These are phyloP conservation scores for Adelognathus sp. DNA, from an alignment of 2,888 invertebrate genomes.

Conservation along the genomic window DNA sequence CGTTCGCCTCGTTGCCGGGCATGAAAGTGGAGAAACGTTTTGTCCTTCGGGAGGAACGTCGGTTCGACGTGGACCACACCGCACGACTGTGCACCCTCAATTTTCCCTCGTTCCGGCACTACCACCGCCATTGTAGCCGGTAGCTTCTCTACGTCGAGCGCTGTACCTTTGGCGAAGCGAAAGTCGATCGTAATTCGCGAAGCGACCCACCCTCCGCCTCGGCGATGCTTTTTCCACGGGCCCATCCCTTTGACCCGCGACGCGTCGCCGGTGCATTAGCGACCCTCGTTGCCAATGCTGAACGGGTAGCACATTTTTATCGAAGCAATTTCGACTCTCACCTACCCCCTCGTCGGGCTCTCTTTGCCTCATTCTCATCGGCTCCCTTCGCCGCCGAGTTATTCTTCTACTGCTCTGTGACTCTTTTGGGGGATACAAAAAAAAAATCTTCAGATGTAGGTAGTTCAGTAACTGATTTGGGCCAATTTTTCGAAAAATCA, in stretches of 20 bases:
- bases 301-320: slow-evolving; percentile 66
- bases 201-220: slow-evolving; percentile 31
- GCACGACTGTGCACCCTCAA: slow-evolving; percentile 53
- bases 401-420: not conserved
- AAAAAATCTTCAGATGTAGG: slow-evolving; percentile 26
- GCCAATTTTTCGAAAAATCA: not conserved
- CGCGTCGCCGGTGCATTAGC: slow-evolving; percentile 59
- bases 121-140: slow-evolving; percentile 29
- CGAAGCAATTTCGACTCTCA: slow-evolving; percentile 64
- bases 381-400: slow-evolving; percentile 3
- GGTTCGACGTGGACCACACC: slow-evolving; percentile 35
- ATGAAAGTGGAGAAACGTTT: slow-evolving; percentile 55
- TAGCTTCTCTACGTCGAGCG: slow-evolving; percentile 33
- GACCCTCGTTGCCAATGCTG: slow-evolving; percentile 64
- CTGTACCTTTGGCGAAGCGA: slow-evolving; percentile 50
- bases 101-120: slow-evolving; percentile 48
- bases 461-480: not conserved
- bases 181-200: slow-evolving; percentile 58
- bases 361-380: slow-evolving; percentile 1
- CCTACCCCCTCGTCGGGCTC: not conserved
- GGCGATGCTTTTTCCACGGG: slow-evolving; percentile 9
- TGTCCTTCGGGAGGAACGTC: slow-evolving; percentile 44
- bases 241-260: slow-evolving; percentile 43
- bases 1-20: slow-evolving; percentile 55
- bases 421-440: slow-evolving; percentile 3